Base-by-base conservation (phyloP, 2,888 invertebrate species). In the Sesia bembeciformis region DNA sequence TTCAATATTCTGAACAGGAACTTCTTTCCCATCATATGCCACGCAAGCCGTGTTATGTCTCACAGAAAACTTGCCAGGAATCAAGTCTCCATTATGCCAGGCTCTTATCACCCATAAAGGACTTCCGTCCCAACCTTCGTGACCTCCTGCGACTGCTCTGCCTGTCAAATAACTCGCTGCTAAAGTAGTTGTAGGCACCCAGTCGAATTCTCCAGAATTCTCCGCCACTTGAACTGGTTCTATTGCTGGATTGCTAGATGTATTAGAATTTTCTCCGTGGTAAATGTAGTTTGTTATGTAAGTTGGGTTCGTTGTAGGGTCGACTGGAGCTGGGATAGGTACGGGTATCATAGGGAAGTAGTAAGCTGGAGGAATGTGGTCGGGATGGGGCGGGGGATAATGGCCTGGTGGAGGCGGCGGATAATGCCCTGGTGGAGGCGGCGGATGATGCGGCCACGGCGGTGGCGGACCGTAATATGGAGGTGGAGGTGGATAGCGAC, bases 71-170 rank as follows among this genome's bases (percentile, higher is more conserved):
- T 90, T 90, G 2, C 90, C 90, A n/a, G 90, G 89, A 1, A 90
- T 70, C 55, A 89, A 56, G 43, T 90, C 87, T 4, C 87, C 88
- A n/a, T 76, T 75, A 49, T 89, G 81, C 84, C 83, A 84, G 0
- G 83, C 75, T 38, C 90, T 67, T 54, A 90, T 90, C 7, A 90
- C 83, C 86, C 90, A 90, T 0, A 90, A 60, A 0, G 87, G 87
- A 56, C 84, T 88, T 1, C 89, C 85, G 51, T 90, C 89, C 86
- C 89, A 88, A 0, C 87, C 89, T 62, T 90, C 90, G 41, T 88
- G 83, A 0, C 90, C 90, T 0, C 87, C 90, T 0, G 84, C 71
- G 0, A 90, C 86, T 0, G 89, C 90, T 62, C 81, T 72, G 0
- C 86, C 87, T 0, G 76, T 70, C 7, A 90, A 58, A 7, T 72